Conservation (phyloP, 2,113 vertebrate species). For the Spheniscus mendiculus region DNA sequence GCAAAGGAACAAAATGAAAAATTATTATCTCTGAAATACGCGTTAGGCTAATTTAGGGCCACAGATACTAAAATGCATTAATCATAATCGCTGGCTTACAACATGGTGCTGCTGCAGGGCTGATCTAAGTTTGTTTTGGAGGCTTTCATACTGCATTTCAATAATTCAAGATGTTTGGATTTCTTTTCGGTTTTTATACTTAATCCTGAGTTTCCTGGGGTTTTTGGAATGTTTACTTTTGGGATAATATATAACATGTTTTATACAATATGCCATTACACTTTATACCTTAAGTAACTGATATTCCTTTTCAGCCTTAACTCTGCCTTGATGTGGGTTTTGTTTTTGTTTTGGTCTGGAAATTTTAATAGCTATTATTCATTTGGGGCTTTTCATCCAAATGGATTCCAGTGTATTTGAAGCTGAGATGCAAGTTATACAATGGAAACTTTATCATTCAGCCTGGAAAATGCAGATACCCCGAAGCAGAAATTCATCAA, state of each 20-base stretch:
- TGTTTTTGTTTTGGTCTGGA: conserved; percentile 56
- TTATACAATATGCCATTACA: not conserved
- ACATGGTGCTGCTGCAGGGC: not conserved
- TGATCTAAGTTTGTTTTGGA: not conserved
- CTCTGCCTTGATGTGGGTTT: conserved; percentile 21
- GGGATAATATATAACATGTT: conserved; percentile 4
- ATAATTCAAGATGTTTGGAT: conserved; percentile 22
- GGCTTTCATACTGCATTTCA: not conserved
- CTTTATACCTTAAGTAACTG: not conserved
- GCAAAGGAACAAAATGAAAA: not conserved
- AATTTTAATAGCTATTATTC: conserved; percentile 39
- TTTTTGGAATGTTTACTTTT: conserved; percentile 28
- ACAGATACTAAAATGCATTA: not conserved
- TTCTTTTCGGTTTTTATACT: conserved; percentile 28
- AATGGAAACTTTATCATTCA: not conserved
- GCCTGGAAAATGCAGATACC: not conserved
- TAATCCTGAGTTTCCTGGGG: conserved; percentile 46
- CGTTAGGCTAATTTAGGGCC: not conserved
- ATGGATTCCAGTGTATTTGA: not conserved
- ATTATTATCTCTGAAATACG: not conserved
- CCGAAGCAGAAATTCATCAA: not conserved
- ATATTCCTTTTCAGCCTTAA: not conserved
- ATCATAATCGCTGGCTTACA: not conserved
- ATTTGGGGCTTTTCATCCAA: not conserved
- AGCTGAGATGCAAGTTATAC: not conserved